Conservation (phyloP, 2,888 invertebrate genomes). For the Cheilosia impressa region DNA sequence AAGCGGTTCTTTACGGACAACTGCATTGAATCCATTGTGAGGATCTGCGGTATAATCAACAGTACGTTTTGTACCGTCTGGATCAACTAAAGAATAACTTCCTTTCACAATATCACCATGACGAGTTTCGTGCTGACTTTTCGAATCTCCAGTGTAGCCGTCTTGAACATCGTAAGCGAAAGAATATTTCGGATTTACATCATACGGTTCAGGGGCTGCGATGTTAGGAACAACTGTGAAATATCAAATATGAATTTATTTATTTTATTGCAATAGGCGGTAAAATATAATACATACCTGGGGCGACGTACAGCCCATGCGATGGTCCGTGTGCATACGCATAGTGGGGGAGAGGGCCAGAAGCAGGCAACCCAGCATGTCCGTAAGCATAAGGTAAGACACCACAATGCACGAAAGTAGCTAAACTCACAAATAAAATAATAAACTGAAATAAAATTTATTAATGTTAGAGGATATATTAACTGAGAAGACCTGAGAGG, state of each 20-base stretch:
- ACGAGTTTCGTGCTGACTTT: constrained; percentile 87
- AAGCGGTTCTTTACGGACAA: constrained; percentile 82
- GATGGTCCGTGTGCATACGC: constrained; percentile 48
- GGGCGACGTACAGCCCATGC: constrained; percentile 77
- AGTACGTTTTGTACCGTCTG: constrained; percentile 87
- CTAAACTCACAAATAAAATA: constrained; percentile 43
- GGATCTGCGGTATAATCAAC: constrained; percentile 86
- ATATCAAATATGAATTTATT: not conserved
- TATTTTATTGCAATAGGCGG: not conserved
- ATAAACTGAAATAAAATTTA: constrained; percentile 16
- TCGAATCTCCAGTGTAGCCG: constrained; percentile 84
- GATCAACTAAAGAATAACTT: constrained; percentile 85
- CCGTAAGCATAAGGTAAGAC: constrained; percentile 79
- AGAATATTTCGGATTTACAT: constrained; percentile 84
- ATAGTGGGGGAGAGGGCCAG: constrained; percentile 74
- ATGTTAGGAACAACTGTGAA: constrained; percentile 78
- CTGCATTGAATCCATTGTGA: constrained; percentile 84
- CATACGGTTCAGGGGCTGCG: constrained; percentile 81
- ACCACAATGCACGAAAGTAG: constrained; percentile 79
- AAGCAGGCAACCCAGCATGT: constrained; percentile 78
- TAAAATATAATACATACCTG: constrained; percentile 76
- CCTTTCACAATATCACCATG: constrained; percentile 87
- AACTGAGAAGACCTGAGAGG: too few relatives aligned
- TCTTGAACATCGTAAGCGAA: constrained; percentile 85
- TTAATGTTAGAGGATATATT: not conserved